These are phyloP conservation scores for Synergus laeviventris DNA, from an alignment of 2,888 invertebrate species.

Conservation along the genomic window DNA sequence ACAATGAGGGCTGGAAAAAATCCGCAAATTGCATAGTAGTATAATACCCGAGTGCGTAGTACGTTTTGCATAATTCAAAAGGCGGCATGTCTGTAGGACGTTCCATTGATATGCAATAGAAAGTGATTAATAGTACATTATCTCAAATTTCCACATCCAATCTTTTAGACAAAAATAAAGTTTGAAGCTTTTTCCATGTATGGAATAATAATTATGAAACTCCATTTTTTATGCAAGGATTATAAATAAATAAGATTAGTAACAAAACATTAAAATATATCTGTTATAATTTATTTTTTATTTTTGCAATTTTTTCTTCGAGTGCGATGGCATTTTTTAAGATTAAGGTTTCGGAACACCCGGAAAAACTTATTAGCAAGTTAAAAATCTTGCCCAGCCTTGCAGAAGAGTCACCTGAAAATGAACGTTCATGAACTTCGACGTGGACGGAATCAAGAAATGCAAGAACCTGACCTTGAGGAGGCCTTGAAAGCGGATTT, in stretches of 20 bases:
- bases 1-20: not conserved
- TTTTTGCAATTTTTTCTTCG: no score
- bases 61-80: not conserved
- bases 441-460: slow-evolving; percentile 36
- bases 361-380: not conserved
- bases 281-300: no score
- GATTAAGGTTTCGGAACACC: no score
- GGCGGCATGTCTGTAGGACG: not conserved
- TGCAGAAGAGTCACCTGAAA: not conserved
- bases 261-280: no score
- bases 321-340: no score
- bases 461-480: slow-evolving; percentile 34
- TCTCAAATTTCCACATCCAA: not conserved
- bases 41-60: no score
- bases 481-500: slow-evolving; percentile 38
- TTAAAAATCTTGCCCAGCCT: not conserved
- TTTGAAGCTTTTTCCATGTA: no score
- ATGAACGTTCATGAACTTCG: slow-evolving; percentile 32
- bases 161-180: no score
- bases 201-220: no score
- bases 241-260: no score
- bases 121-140: not conserved
- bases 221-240: no score
- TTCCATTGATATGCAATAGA: not conserved
- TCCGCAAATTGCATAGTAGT: no score